These are phyloP conservation scores for Meganola albula DNA, from an alignment of 2,888 invertebrate species.

Conservation along the genomic window DNA sequence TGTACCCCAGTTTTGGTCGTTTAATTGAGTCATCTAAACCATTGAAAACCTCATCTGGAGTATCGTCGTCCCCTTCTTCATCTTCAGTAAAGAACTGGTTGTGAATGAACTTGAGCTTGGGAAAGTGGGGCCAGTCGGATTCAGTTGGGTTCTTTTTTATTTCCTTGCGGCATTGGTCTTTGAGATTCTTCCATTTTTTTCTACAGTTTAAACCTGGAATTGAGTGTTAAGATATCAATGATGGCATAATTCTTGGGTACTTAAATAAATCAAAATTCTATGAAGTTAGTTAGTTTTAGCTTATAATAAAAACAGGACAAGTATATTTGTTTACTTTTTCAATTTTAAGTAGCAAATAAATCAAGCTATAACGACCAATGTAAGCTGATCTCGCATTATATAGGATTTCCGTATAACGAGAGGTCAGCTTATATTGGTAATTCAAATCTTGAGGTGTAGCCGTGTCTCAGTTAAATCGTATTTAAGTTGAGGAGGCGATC, in stretches of 20 bases:
- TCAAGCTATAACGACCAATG: too few relatives aligned
- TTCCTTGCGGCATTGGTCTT: constrained; percentile 71
- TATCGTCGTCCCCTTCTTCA: constrained; percentile 61
- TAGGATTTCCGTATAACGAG: too few relatives aligned
- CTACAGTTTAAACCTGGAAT: constrained; percentile 65
- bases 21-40: constrained; percentile 62
- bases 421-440: too few relatives aligned
- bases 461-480: too few relatives aligned
- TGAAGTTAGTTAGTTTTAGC: too few relatives aligned
- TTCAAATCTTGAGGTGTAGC: too few relatives aligned
- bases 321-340: too few relatives aligned
- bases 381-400: too few relatives aligned
- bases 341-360: too few relatives aligned
- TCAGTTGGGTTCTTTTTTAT: constrained; percentile 61
- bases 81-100: constrained; percentile 64
- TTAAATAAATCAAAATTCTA: neutral
- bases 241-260: neutral
- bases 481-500: too few relatives aligned
- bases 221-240: constrained; percentile 1
- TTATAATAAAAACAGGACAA: too few relatives aligned
- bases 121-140: constrained; percentile 69
- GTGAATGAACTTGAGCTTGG: constrained; percentile 62
- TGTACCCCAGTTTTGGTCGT: constrained; percentile 63
- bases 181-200: constrained; percentile 71
- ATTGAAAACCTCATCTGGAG: constrained; percentile 57